phyloP scores from a whole-genome alignment of 2,113 vertebrate species.

The Hystrix brachyura region DNA sequence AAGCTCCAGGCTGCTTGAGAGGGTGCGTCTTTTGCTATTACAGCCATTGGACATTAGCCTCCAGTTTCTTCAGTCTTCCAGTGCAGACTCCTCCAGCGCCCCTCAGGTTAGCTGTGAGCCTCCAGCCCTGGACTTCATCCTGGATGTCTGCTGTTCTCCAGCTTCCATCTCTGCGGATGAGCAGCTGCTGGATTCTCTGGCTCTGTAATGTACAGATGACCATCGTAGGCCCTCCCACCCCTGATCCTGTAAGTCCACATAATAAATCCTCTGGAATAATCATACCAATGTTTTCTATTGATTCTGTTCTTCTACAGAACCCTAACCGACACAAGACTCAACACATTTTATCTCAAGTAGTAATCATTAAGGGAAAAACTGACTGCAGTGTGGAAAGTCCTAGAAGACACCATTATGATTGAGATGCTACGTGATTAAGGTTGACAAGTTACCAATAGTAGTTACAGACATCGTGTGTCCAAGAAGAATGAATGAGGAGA shows the following conservation, averaged over 20 bases:
- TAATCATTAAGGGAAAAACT: neutral
- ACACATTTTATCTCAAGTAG: neutral
- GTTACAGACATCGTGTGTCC: neutral
- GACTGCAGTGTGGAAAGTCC: neutral
- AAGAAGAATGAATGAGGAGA: neutral
- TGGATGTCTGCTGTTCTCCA: neutral
- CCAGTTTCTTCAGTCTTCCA: neutral
- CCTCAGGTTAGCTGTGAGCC: neutral
- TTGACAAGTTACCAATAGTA: neutral
- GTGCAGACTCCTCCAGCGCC: neutral
- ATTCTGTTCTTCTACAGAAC: neutral
- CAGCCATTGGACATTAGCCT: neutral
- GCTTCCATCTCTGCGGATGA: neutral
- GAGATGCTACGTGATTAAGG: neutral
- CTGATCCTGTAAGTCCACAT: neutral
- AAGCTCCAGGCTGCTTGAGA: neutral
- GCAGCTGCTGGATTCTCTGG: neutral
- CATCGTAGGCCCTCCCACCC: neutral
- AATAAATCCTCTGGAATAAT: neutral
- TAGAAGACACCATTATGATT: neutral
- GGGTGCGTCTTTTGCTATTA: neutral
- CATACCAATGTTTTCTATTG: neutral
- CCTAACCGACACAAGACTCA: neutral
- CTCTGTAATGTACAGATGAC: neutral
- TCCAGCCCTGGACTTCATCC: neutral